These are phyloP conservation scores for Coregonus ussuriensis DNA, from an alignment of 2,797 vertebrate species.

Conservation along the genomic window DNA sequence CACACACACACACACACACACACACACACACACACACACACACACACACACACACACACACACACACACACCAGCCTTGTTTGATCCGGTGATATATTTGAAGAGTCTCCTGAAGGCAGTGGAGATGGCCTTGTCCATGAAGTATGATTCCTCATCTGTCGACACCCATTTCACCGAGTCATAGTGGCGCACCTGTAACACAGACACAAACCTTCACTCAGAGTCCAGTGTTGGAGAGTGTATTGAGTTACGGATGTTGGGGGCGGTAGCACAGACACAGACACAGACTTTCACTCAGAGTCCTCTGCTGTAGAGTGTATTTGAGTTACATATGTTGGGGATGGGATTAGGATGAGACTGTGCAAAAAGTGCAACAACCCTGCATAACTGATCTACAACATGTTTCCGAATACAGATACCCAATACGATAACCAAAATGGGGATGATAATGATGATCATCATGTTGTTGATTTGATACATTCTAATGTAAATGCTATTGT, in stretches of 20 bases:
- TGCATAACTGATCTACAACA: too few relatives aligned
- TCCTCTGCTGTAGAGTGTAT: too few relatives aligned
- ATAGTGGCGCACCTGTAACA: conserved; percentile 72
- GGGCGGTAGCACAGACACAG: too few relatives aligned
- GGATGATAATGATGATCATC: too few relatives aligned
- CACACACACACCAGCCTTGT: conserved; percentile 54
- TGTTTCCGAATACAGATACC: too few relatives aligned
- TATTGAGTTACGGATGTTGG: neutral
- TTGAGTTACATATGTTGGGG: too few relatives aligned
- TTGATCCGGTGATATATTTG: conserved; percentile 70
- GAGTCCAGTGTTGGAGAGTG: neutral
- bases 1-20: conserved; percentile 37
- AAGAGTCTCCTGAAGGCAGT: conserved; percentile 64
- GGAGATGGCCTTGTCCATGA: conserved; percentile 51
- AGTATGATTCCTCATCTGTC: conserved; percentile 33
- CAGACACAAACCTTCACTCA: neutral
- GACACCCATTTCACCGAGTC: conserved; percentile 67
- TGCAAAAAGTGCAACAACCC: neutral
- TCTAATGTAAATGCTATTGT: too few relatives aligned
- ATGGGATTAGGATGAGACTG: neutral
- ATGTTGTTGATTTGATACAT: too few relatives aligned
- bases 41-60: neutral
- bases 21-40: neutral
- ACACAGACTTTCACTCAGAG: too few relatives aligned
- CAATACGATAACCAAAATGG: too few relatives aligned